phyloP scores from a whole-genome alignment of 2,113 vertebrate genomes.

The Rhinogobius similis region DNA sequence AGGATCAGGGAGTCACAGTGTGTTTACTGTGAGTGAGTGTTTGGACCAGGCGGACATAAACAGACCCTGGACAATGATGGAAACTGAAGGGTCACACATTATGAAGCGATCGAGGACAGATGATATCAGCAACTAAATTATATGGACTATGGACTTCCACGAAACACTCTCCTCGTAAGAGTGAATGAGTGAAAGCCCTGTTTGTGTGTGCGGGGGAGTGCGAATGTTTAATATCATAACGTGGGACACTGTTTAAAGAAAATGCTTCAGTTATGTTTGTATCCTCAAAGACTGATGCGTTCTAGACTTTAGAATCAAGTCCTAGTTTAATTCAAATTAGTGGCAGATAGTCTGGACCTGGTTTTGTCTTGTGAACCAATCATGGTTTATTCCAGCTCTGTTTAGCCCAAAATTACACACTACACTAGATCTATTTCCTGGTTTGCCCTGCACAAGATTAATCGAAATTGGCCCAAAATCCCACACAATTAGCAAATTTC shows the following conservation, averaged over 20 bases:
- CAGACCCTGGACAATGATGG: neutral
- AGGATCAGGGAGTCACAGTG: neutral
- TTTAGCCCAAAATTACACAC: neutral
- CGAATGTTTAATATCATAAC: slow-evolving; percentile 40
- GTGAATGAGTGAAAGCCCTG: slow-evolving; percentile 5
- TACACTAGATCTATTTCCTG: no score
- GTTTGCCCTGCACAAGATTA: no score
- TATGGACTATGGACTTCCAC: slow-evolving; percentile 52
- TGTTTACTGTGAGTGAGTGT: slow-evolving; percentile 2
- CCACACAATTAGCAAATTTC: no score
- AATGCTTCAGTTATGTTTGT: neutral
- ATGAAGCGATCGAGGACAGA: slow-evolving; percentile 6
- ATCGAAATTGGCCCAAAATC: no score
- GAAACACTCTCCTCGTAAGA: slow-evolving; percentile 24
- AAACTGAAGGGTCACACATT: slow-evolving; percentile 19
- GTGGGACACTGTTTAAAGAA: no score
- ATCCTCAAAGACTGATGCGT: no score
- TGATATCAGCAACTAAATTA: slow-evolving; percentile 29
- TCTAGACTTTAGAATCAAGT: no score
- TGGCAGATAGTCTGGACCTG: neutral
- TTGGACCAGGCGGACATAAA: slow-evolving; percentile 12
- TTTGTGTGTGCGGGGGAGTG: slow-evolving; percentile 12
- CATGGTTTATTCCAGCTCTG: no score
- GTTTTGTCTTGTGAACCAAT: no score
- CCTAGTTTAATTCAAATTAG: no score